Base-by-base conservation (phyloP, 2,113 vertebrate species). In the Lonchura striata region DNA sequence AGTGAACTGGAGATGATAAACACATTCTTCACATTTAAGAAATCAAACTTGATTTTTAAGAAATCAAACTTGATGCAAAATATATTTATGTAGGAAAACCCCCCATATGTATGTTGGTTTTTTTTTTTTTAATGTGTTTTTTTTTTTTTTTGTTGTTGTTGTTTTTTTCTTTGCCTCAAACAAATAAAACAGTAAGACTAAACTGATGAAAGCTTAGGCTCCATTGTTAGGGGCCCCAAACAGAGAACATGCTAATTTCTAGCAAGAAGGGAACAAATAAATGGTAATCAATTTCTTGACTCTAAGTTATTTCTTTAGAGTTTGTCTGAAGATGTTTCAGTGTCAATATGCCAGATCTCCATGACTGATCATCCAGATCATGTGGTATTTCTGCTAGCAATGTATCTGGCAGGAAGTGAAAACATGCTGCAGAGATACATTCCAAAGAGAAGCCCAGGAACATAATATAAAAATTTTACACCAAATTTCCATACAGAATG, bases 21-120 rank as follows among this genome's bases (percentile, higher is more conserved):
- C 8, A 66, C 11, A 35, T 5, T 35, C 13, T 69, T 69, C 44
- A 30, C 61, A 25, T 77, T 76, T 63, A 81, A 82, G 28, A 57
- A 79, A 83, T 37, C n/a, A 76, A 81, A 72, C n/a, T 61, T 54
- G 6, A 44, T 44, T 41, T 76, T 92, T 82, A 76, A 70, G 61
- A 92, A 89, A 87, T 70, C 23, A 49, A 59, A 88, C 17, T 19
- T 47, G 27, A 84, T 57, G 31, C 35, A 90, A 80, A 90, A 72
- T 47, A 39, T 31, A 82, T 60, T 53, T 50, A 35, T 19, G 13
- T 27, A 24, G 35, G 33, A 25, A 68, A 66, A 13, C 0, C 0
- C 0, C 3, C 7, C 39, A 71, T 44, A 9, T 64, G 4, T 46
- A 52, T 14, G 13, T 20, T 69, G 17, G 33, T 54, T 24, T 47